These are phyloP conservation scores for Centrocercus urophasianus DNA, from an alignment of 2,113 vertebrate species.

Conservation along the genomic window DNA sequence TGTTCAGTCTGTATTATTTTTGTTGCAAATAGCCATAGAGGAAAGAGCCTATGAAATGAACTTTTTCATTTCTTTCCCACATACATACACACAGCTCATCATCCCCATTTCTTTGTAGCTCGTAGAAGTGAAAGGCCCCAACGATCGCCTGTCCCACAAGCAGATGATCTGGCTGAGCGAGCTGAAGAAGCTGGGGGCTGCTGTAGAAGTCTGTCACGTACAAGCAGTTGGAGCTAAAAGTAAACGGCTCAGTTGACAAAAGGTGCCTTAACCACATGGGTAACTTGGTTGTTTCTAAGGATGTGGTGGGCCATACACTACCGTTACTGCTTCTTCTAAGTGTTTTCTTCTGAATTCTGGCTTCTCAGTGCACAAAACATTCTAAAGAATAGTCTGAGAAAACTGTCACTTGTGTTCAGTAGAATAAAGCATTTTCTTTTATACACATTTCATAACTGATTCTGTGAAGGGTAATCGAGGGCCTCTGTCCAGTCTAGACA, in stretches of 20 bases:
- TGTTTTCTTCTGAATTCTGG: not conserved
- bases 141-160: conserved; percentile 91
- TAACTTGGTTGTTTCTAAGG: not conserved
- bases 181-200: conserved; percentile 86
- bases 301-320: not conserved
- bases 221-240: conserved; percentile 84
- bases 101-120: conserved; percentile 75
- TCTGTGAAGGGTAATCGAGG: not conserved
- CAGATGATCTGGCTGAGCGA: conserved; percentile 94
- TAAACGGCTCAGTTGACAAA: conserved; percentile 68
- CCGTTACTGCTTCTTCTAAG: conserved; percentile 7
- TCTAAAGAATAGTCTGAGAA: not conserved
- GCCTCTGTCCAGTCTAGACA: not conserved
- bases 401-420: not conserved
- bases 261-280: not conserved
- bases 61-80: not conserved
- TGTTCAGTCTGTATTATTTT: not conserved
- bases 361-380: not conserved
- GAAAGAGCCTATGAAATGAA: not conserved
- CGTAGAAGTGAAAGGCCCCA: conserved; percentile 97
- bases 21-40: not conserved
- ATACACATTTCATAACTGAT: fast-evolving
- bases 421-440: not conserved
- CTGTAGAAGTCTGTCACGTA: conserved; percentile 95
- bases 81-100: not conserved